Percentiles rank a stretch among this genome's conserved stretches.
Conservation (phyloP, 2,888 invertebrate genomes). For the Harpalus rubripes region DNA sequence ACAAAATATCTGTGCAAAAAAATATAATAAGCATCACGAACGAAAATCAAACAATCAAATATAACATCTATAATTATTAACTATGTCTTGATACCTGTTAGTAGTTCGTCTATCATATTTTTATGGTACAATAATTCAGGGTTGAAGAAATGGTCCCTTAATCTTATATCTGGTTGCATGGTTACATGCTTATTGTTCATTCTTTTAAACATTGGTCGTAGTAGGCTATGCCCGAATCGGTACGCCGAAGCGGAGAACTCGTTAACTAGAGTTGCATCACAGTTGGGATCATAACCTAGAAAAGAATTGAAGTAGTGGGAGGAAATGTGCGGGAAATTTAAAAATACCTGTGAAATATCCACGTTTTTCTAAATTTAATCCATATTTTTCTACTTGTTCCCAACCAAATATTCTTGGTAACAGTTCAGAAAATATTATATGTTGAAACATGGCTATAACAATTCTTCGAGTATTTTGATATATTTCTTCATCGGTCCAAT, state of each 20-base stretch:
- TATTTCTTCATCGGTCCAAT: constrained; percentile 83
- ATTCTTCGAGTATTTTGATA: constrained; percentile 85
- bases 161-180: constrained; percentile 74
- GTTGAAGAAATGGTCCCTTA: constrained; percentile 79
- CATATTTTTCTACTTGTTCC: constrained; percentile 77
- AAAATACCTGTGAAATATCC: constrained; percentile 75
- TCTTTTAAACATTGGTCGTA: constrained; percentile 76
- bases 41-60: too few species aligned
- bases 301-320: constrained; percentile 24
- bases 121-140: constrained; percentile 74
- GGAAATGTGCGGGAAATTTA: not conserved
- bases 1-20: too few species aligned
- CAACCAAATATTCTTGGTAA: constrained; percentile 82
- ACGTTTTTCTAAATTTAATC: constrained; percentile 76
- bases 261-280: constrained; percentile 85
- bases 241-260: constrained; percentile 89
- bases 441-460: constrained; percentile 85
- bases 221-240: constrained; percentile 85
- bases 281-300: constrained; percentile 81
- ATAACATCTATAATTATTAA: too few species aligned
- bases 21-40: too few species aligned
- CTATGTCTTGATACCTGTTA: too few species aligned
- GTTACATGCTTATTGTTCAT: constrained; percentile 74
- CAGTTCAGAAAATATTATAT: constrained; percentile 87
- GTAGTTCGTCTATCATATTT: constrained; percentile 76